A percentile compares a stretch with the other conserved stretches of the same genome.
Evolutionary conservation across 1,140 invertebrate species (phyloP).

Genomic region (Agrypnia vestita): DNA sequence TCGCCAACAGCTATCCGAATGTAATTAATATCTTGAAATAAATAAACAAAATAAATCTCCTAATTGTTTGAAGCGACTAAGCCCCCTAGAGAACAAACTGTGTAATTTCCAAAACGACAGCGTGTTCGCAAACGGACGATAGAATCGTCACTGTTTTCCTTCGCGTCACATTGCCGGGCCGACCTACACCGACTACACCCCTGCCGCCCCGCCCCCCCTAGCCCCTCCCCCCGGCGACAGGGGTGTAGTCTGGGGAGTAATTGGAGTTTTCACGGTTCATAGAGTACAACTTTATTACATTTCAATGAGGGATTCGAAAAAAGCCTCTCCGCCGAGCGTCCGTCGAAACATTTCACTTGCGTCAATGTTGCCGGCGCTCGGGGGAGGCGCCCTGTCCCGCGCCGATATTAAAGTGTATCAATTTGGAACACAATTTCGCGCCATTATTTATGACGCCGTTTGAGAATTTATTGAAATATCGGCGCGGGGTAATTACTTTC

Average conservation of each 20-base stretch:
- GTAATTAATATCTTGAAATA: too few species aligned
- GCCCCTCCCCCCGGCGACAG: neutral
- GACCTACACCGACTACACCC: too few species aligned
- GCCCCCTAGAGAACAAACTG: too few species aligned
- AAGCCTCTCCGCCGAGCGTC: conserved; percentile 34
- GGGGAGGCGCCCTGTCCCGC: neutral
- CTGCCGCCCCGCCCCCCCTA: neutral
- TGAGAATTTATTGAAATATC: conserved; percentile 42
- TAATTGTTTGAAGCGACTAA: too few species aligned
- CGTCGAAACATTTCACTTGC: conserved; percentile 42
- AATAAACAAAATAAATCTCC: too few species aligned
- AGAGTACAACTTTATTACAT: conserved; percentile 58
- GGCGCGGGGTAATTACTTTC: conserved; percentile 22
- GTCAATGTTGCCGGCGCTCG: conserved; percentile 21
- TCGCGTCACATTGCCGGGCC: too few species aligned
- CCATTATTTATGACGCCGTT: conserved; percentile 37
- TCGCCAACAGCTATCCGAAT: too few species aligned
- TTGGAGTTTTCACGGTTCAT: conserved; percentile 60
- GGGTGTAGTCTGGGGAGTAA: conserved; percentile 47
- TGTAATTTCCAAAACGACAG: too few species aligned
- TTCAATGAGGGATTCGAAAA: conserved; percentile 57
- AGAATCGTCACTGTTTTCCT: too few species aligned
- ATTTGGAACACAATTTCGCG: conserved; percentile 29
- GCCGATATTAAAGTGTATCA: conserved; percentile 38
- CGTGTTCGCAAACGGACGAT: too few species aligned